Conservation (phyloP, 2,888 invertebrate genomes). For the Thysanoteuthis rhombus region DNA sequence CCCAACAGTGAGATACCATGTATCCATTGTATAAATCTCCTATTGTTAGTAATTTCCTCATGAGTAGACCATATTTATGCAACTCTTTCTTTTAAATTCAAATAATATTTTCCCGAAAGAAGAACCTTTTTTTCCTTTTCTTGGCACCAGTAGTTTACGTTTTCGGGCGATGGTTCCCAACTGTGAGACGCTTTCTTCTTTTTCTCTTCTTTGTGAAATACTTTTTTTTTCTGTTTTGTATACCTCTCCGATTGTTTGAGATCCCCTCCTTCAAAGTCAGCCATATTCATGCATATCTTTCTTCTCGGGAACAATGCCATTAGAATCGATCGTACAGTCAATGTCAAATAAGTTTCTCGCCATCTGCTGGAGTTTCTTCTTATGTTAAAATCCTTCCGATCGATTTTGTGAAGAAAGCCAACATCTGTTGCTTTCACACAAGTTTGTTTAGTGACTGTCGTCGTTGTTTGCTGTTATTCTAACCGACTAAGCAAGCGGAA, state of each 20-base stretch:
- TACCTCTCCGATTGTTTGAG: background rate
- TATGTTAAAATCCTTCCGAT: background rate
- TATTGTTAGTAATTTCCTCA: too few species aligned
- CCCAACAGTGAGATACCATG: too few species aligned
- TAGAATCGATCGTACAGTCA: background rate
- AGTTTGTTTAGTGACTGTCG: background rate
- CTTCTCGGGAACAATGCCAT: slow-evolving; percentile 12
- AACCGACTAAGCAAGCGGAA: background rate
- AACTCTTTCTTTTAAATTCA: too few species aligned
- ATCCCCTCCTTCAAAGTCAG: background rate
- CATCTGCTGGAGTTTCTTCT: background rate
- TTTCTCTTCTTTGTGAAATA: background rate
- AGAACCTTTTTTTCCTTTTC: background rate
- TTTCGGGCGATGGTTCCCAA: background rate
- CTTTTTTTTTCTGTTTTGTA: too few species aligned
- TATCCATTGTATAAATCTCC: too few species aligned
- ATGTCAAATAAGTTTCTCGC: background rate
- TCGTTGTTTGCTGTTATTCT: background rate
- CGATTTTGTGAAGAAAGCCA: background rate
- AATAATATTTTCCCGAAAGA: too few species aligned
- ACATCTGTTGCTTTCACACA: background rate
- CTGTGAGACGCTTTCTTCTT: background rate
- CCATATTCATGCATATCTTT: background rate
- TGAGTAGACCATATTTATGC: too few species aligned
- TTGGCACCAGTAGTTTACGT: background rate